These are phyloP conservation scores for Cinclus mexicanus DNA, from an alignment of 2,113 vertebrate genomes.

Conservation along the genomic window DNA sequence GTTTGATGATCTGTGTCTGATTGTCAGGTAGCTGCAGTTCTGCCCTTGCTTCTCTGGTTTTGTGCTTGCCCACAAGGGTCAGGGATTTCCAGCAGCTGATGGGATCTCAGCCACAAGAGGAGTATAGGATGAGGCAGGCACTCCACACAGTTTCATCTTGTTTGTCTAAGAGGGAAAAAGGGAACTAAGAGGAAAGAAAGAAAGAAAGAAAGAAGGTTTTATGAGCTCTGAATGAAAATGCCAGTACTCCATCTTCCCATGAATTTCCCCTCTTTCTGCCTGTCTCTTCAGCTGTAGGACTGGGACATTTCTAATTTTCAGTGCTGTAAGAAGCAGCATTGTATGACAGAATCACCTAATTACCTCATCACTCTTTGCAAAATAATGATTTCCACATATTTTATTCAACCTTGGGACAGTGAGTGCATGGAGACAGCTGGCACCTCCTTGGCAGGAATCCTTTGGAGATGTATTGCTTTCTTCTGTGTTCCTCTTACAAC, in stretches of 20 bases:
- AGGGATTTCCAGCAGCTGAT: conserved; percentile 6
- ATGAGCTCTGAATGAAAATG: conserved; percentile 14
- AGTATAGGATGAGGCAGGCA: conserved; percentile 3
- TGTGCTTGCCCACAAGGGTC: not conserved
- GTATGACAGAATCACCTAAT: not conserved
- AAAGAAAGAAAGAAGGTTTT: not conserved
- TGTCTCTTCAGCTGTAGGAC: not conserved
- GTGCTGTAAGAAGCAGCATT: not conserved
- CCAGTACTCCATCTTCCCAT: not conserved
- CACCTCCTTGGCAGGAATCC: not conserved
- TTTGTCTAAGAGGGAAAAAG: conserved; percentile 1
- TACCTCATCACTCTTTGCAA: not conserved
- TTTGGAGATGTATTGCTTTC: conserved; percentile 13
- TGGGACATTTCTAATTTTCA: not conserved
- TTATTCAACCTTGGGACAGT: not conserved
- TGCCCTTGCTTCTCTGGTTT: not conserved
- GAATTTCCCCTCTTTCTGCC: not conserved
- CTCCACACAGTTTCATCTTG: not conserved
- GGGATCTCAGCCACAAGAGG: not conserved
- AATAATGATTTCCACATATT: not conserved
- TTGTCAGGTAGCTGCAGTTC: not conserved
- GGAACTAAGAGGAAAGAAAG: not conserved
- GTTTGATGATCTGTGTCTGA: not conserved
- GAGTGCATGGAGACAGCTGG: not conserved
- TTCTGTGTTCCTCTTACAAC: not conserved